phyloP scores from a whole-genome alignment of 2,888 invertebrate genomes.

The Argynnis bischoffii region DNA sequence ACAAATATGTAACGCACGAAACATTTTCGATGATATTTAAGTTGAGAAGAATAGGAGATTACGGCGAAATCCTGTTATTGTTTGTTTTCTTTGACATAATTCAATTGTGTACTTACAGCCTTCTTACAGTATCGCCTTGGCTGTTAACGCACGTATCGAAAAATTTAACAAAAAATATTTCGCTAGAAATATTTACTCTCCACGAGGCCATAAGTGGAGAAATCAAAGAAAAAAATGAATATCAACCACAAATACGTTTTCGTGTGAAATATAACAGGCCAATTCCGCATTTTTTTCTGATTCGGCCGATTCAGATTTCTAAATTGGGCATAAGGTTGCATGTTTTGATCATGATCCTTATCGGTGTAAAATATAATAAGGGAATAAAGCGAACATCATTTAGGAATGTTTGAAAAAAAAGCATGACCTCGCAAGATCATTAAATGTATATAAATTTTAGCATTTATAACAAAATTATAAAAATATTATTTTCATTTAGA shows the following conservation, averaged over 20 bases:
- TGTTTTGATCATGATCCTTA: constrained; percentile 40
- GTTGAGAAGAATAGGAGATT: constrained; percentile 73
- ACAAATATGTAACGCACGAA: constrained; percentile 72
- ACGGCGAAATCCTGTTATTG: constrained; percentile 79
- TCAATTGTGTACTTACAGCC: constrained; percentile 57
- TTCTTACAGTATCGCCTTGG: constrained; percentile 41
- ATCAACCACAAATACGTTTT: constrained; percentile 43
- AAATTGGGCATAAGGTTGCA: constrained; percentile 39
- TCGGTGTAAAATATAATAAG: constrained; percentile 38
- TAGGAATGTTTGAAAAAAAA: constrained; percentile 17
- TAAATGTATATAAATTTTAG: no score
- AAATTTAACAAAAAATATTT: constrained; percentile 20
- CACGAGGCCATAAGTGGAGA: constrained; percentile 20
- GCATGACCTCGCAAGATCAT: neutral
- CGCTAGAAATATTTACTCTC: constrained; percentile 15
- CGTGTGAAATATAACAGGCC: constrained; percentile 43
- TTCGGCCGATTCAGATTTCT: constrained; percentile 37
- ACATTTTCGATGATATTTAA: constrained; percentile 56
- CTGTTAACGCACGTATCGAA: constrained; percentile 44
- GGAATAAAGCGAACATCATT: constrained; percentile 14
- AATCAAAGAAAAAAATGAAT: constrained; percentile 40
- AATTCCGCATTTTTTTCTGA: constrained; percentile 37
- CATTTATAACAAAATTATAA: no score
- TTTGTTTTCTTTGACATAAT: constrained; percentile 77
- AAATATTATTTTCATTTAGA: no score